Conservation (phyloP, 2,113 vertebrate species). For the Mandrillus leucophaeus region DNA sequence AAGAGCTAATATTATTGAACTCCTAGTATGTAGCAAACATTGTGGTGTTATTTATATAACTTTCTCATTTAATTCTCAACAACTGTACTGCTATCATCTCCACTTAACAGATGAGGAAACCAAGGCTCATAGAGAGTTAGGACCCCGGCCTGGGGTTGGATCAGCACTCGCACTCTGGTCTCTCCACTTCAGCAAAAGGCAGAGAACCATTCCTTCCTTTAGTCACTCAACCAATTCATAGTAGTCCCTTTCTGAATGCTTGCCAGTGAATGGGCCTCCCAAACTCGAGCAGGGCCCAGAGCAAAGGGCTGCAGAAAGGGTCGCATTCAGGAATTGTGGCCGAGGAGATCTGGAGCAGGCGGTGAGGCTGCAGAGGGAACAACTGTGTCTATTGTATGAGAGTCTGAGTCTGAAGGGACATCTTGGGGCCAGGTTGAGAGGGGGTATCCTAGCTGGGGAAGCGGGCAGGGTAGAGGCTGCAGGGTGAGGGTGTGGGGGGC, state of each 20-base stretch:
- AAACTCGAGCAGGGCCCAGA: not conserved
- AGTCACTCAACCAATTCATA: not conserved
- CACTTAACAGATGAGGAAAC: not conserved
- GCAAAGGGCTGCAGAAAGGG: not conserved
- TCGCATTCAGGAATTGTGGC: not conserved
- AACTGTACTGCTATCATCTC: not conserved
- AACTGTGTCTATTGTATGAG: not conserved
- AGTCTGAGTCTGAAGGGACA: not conserved
- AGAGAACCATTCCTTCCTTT: not conserved
- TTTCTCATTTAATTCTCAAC: not conserved
- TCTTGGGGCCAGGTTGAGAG: not conserved
- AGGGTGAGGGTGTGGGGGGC: not conserved
- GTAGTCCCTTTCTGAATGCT: not conserved
- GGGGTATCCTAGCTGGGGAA: not conserved
- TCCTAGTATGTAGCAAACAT: not conserved
- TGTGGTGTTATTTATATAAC: not conserved
- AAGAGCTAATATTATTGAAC: not conserved
- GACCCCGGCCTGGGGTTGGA: not conserved
- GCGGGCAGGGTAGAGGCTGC: not conserved
- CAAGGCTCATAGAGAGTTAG: not conserved
- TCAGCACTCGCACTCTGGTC: not conserved
- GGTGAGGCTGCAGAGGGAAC: not conserved
- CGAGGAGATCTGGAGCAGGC: too few relatives aligned
- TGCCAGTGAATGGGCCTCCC: not conserved
- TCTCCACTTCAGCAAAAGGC: not conserved